Evolutionary conservation across 2,888 invertebrate genomes (phyloP), one percentile per base, ranked within the genome.

Genomic region (Rhagonycha fulva): DNA sequence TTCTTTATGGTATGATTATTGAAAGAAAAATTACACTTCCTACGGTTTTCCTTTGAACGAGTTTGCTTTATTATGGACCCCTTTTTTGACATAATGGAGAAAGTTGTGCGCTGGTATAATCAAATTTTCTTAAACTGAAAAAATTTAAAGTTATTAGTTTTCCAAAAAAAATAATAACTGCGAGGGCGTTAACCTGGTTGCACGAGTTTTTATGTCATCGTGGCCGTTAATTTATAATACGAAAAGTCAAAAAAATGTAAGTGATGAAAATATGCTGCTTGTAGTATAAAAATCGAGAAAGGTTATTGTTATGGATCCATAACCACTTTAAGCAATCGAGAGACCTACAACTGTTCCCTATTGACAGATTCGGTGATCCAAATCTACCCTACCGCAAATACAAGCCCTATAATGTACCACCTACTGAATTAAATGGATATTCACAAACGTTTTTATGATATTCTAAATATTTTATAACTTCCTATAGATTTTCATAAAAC

Each of bases 391-490:
- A 66, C 26, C 63, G 26, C 26, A 23, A 66, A 66, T 66, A 62
- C 68, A 68, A 72, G 26, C 63, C 63, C 47, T 72, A 72, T 72
- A 72, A 66, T 14, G 63, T 63, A 62, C 62, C 30, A 32, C 71
- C 71, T 62, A 72, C 72, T 72, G 72, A 72, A 72, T 72, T 72
- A 72, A 72, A 72, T 68, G 68, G 72, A 30, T 72, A 66, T 66
- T 66, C 63, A 24, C 63, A 24, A 24, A 66, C 63, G 63, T 66
- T 66, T 19, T 24, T 26, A 66, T 26, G 24, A 26, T 23, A 66
- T 66, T 26, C 26, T 23, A 66, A 23, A 66, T 10, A 10, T 66
- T 67, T 68, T 62, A 61, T 62, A 28, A 68, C 62, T 62, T 26
- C 68, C 66, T 60, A 26, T 12, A 23, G 32, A 14, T 26, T 66